phyloP scores from a whole-genome alignment of 1,140 invertebrate species.

The Cotesia typhae region DNA sequence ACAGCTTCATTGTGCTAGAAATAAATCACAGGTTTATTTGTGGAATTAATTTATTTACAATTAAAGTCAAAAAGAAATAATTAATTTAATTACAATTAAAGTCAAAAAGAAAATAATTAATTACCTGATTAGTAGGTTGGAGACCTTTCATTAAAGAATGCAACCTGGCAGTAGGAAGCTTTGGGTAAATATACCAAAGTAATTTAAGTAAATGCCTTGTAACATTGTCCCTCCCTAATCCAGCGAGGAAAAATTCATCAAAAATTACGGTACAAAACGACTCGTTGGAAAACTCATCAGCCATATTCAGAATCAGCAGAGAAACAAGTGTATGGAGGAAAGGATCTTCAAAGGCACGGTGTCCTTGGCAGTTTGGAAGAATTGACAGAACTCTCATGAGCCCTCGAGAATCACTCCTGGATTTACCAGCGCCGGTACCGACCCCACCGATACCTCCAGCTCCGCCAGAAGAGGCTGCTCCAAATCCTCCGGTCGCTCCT shows the following conservation, averaged over 20 bases:
- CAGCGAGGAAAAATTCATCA: constrained; percentile 95
- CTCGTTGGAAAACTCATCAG: constrained; percentile 91
- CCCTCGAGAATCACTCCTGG: constrained; percentile 81
- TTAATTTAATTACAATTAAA: constrained; percentile 30
- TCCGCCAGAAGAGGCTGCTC: constrained; percentile 77
- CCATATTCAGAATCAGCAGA: constrained; percentile 81
- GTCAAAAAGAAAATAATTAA: constrained; percentile 25
- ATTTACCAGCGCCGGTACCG: constrained; percentile 75
- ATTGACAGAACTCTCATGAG: constrained; percentile 88
- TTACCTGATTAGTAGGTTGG: constrained; percentile 76
- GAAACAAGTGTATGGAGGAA: constrained; percentile 94
- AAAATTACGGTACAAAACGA: constrained; percentile 96
- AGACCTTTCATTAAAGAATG: constrained; percentile 88
- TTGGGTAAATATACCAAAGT: constrained; percentile 90
- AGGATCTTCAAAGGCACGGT: constrained; percentile 93
- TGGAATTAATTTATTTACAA: no score
- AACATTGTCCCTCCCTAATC: constrained; percentile 88
- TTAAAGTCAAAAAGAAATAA: constrained; percentile 5
- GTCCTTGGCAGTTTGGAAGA: constrained; percentile 88
- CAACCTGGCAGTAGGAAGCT: constrained; percentile 80
- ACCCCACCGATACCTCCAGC: constrained; percentile 63
- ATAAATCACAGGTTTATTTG: constrained; percentile 39
- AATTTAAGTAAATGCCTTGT: constrained; percentile 92
- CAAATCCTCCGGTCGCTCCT: constrained; percentile 72
- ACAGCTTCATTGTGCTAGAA: constrained; percentile 85